Percentiles rank a stretch among this genome's conserved stretches.
phyloP scores from a whole-genome alignment of 35 echinoderm and acorn worm genomes.

The Apostichopus californicus region DNA sequence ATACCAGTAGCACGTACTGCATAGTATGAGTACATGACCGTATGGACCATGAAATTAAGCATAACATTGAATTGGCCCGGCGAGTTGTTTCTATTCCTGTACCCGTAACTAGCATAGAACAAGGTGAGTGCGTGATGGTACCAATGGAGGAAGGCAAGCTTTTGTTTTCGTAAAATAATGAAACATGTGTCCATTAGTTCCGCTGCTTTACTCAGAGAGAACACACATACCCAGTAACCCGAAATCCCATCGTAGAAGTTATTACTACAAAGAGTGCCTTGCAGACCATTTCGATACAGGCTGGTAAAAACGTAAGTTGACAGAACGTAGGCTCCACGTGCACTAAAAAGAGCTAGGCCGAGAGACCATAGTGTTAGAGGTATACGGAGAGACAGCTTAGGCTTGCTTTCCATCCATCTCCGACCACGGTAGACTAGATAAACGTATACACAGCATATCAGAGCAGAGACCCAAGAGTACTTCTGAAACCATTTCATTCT shows the following conservation, averaged over 20 bases:
- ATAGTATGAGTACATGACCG: conserved; percentile 47
- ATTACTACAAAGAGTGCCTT: not conserved
- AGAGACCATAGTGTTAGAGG: conserved; percentile 42
- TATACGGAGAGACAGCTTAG: not conserved
- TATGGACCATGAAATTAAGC: conserved; percentile 28
- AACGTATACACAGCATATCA: conserved; percentile 24
- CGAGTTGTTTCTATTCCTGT: not conserved
- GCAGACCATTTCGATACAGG: not conserved
- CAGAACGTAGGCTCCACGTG: not conserved
- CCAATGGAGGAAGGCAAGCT: conserved; percentile 43
- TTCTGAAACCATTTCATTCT: conserved; percentile 29
- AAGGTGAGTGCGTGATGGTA: conserved; percentile 39
- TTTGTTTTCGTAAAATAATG: conserved; percentile 37
- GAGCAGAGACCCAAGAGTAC: conserved; percentile 8
- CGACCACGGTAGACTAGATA: not conserved
- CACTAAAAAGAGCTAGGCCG: conserved; percentile 35
- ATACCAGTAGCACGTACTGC: conserved; percentile 12
- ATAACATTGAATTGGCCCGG: not conserved
- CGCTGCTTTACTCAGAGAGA: conserved; percentile 6
- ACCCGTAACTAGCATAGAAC: not conserved
- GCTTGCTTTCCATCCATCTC: conserved; percentile 2
- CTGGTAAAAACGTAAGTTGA: not conserved
- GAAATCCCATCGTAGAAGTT: not conserved
- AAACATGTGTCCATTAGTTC: conserved; percentile 47
- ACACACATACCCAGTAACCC: conserved; percentile 11